Percentiles rank a stretch among this genome's conserved stretches.
Evolutionary conservation across 2,797 vertebrate species (phyloP).

Genomic region (Ataeniobius toweri): DNA sequence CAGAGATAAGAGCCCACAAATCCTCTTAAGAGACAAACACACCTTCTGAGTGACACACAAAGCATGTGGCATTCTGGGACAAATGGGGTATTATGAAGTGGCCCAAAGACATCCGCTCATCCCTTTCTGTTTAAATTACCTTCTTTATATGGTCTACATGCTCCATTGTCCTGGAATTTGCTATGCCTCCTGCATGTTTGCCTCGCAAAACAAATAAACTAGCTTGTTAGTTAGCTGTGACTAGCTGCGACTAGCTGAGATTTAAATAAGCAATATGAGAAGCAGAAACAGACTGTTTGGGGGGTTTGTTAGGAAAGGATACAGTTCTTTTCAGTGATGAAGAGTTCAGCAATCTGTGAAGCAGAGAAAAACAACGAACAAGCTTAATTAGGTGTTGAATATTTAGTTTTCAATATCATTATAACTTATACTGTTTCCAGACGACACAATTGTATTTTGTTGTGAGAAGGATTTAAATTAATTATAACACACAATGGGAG

Average conservation of each 20-base stretch:
- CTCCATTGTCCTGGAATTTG: slow-evolving; percentile 57
- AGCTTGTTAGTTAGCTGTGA: slow-evolving; percentile 17
- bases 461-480: neutral
- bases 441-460: neutral
- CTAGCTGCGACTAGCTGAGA: slow-evolving; percentile 2
- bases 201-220: slow-evolving; percentile 15
- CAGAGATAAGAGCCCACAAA: slow-evolving; percentile 78
- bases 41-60: slow-evolving; percentile 56
- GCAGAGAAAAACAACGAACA: slow-evolving; percentile 49
- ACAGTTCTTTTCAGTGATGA: slow-evolving; percentile 85
- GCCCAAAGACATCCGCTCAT: slow-evolving; percentile 48
- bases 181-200: slow-evolving; percentile 12
- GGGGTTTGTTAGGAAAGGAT: slow-evolving; percentile 71
- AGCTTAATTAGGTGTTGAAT: slow-evolving; percentile 16
- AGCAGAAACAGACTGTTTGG: neutral
- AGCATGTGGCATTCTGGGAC: slow-evolving; percentile 56
- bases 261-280: slow-evolving; percentile 14
- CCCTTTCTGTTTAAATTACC: slow-evolving; percentile 38
- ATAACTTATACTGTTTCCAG: neutral
- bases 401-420: neutral
- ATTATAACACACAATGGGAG: neutral
- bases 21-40: slow-evolving; percentile 76
- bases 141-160: slow-evolving; percentile 43
- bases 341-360: slow-evolving; percentile 84
- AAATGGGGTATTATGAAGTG: slow-evolving; percentile 61